A percentile compares a stretch with the other conserved stretches of the same genome.
These are phyloP conservation scores for Ceratitis capitata DNA, from an alignment of 1,140 invertebrate genomes.

Conservation along the genomic window DNA sequence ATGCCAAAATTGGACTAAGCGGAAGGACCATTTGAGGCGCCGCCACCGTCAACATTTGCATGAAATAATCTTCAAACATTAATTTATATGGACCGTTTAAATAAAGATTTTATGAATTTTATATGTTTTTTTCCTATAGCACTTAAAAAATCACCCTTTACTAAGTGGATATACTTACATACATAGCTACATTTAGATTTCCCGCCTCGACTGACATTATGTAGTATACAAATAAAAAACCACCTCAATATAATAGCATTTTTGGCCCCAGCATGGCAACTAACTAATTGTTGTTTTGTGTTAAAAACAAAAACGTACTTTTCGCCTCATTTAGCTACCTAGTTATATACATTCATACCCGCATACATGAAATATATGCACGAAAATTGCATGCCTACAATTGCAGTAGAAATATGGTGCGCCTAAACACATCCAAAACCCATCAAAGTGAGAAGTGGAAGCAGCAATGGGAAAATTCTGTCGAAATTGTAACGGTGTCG, in stretches of 20 bases:
- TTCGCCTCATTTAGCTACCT: too few species aligned
- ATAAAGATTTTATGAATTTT: too few species aligned
- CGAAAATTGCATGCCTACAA: neutral
- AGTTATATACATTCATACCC: too few species aligned
- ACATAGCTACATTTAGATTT: neutral
- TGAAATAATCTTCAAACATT: too few species aligned
- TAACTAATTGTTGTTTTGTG: constrained; percentile 32
- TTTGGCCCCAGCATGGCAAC: constrained; percentile 19
- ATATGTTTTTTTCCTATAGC: too few species aligned
- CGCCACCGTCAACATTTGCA: neutral
- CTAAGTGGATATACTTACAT: neutral
- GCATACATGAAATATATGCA: neutral
- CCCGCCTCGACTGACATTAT: neutral
- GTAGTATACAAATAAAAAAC: neutral
- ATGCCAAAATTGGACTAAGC: too few species aligned
- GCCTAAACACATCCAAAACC: neutral
- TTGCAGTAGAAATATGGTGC: neutral
- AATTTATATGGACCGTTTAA: too few species aligned
- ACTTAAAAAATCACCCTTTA: too few species aligned
- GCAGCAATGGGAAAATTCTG: neutral
- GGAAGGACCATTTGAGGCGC: too few species aligned
- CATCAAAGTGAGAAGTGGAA: neutral
- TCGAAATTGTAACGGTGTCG: neutral
- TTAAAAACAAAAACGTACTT: neutral
- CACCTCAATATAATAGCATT: neutral